These are phyloP conservation scores for Channa maculata DNA, from an alignment of 2,113 vertebrate genomes.

Conservation along the genomic window DNA sequence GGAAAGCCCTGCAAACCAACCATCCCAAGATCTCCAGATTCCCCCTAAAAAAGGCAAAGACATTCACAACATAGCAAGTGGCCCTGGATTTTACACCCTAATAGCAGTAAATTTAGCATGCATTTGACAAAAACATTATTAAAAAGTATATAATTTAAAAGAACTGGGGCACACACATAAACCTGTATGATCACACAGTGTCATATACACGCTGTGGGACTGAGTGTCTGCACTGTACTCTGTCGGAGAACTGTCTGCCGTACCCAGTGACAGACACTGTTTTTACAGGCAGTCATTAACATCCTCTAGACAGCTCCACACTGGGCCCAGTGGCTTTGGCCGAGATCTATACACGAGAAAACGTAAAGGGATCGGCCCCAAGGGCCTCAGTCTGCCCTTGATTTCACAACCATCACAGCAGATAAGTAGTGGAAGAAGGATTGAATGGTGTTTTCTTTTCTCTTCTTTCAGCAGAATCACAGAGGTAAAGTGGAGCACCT, in stretches of 20 bases:
- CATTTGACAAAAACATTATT: not conserved
- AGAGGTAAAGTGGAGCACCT: constrained; percentile 73
- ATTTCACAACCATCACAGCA: constrained; percentile 65
- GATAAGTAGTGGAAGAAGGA: constrained; percentile 41
- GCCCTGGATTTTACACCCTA: not conserved
- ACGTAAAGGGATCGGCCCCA: constrained; percentile 73
- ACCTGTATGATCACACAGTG: constrained; percentile 23
- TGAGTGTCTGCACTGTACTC: constrained; percentile 47
- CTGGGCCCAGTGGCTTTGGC: constrained; percentile 55
- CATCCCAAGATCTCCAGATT: constrained; percentile 89
- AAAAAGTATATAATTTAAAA: constrained; percentile 8
- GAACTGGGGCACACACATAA: constrained; percentile 23
- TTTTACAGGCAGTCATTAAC: constrained; percentile 74
- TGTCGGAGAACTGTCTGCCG: constrained; percentile 55
- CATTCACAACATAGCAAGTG: not conserved
- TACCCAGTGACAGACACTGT: constrained; percentile 64
- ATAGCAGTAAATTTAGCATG: not conserved
- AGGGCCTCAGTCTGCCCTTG: constrained; percentile 56
- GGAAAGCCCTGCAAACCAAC: constrained; percentile 94
- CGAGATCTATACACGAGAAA: constrained; percentile 51
- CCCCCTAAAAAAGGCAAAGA: constrained; percentile 85
- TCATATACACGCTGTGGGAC: constrained; percentile 26
- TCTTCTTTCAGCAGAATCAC: constrained; percentile 59
- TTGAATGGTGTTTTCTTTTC: constrained; percentile 43
- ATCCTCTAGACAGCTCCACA: constrained; percentile 68